Conservation (phyloP, 2,888 invertebrate species). For the Megaustenia siamemsis region DNA sequence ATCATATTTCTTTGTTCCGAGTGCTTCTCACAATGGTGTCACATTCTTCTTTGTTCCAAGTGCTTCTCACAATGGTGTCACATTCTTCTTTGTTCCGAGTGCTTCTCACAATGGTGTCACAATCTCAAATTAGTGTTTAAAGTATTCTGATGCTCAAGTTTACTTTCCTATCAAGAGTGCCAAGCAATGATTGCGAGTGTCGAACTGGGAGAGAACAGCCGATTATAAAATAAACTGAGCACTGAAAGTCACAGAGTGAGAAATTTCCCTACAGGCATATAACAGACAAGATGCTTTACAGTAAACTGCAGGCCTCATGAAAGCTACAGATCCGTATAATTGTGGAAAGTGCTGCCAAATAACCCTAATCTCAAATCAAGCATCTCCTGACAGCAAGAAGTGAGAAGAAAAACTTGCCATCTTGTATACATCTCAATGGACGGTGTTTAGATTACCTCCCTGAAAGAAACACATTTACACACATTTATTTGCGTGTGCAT, state of each 20-base stretch:
- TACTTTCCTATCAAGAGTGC: too few species aligned
- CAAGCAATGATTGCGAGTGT: too few species aligned
- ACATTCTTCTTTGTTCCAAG: too few species aligned
- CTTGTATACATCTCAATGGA: slow-evolving; percentile 45
- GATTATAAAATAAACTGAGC: too few species aligned
- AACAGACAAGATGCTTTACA: slow-evolving; percentile 14
- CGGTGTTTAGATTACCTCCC: slow-evolving; percentile 49
- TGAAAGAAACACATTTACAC: slow-evolving; percentile 49
- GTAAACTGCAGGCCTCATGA: background rate
- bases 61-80: too few species aligned
- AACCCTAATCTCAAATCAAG: slow-evolving; percentile 10
- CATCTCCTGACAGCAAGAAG: slow-evolving; percentile 38
- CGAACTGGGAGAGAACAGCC: too few species aligned
- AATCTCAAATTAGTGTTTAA: too few species aligned
- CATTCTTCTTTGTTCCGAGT: too few species aligned
- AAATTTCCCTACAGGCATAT: background rate
- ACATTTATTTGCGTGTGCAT: slow-evolving; percentile 49
- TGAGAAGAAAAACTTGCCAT: slow-evolving; percentile 33
- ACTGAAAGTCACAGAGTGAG: background rate
- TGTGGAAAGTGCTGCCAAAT: slow-evolving; percentile 39
- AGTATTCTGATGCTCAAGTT: too few species aligned
- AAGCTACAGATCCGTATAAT: slow-evolving; percentile 31
- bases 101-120: too few species aligned
- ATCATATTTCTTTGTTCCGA: too few species aligned
- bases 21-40: too few species aligned